Evolutionary conservation across 2,797 vertebrate species (phyloP).

Genomic region (Gila robusta): DNA sequence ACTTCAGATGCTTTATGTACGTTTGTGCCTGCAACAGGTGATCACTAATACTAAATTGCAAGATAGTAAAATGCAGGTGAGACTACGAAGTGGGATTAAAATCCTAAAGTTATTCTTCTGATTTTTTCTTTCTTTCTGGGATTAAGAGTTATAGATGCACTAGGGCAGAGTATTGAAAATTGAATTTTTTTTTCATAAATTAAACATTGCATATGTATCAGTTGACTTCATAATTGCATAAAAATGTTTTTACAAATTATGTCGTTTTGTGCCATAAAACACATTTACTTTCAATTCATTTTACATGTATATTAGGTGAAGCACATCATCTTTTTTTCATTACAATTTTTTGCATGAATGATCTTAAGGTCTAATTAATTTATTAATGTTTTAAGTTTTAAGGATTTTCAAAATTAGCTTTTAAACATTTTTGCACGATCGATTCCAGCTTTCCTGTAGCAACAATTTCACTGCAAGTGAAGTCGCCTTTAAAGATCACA

Average conservation of each 20-base stretch:
- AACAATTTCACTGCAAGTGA: constrained; percentile 30
- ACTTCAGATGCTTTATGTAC: neutral
- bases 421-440: neutral
- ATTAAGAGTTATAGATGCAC: constrained; percentile 28
- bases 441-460: neutral
- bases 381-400: neutral
- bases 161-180: neutral
- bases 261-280: neutral
- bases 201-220: neutral
- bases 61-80: neutral
- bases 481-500: constrained; percentile 74
- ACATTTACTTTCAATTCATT: neutral
- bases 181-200: neutral
- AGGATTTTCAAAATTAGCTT: neutral
- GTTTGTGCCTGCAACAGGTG: neutral
- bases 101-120: neutral
- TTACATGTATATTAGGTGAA: neutral
- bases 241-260: neutral
- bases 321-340: neutral
- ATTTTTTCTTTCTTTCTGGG: neutral
- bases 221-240: neutral
- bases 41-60: neutral
- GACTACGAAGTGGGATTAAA: neutral
- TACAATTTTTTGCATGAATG: neutral
- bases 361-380: neutral